Evolutionary conservation across 2,113 vertebrate species (phyloP).

Genomic region (Alouatta palliata): DNA sequence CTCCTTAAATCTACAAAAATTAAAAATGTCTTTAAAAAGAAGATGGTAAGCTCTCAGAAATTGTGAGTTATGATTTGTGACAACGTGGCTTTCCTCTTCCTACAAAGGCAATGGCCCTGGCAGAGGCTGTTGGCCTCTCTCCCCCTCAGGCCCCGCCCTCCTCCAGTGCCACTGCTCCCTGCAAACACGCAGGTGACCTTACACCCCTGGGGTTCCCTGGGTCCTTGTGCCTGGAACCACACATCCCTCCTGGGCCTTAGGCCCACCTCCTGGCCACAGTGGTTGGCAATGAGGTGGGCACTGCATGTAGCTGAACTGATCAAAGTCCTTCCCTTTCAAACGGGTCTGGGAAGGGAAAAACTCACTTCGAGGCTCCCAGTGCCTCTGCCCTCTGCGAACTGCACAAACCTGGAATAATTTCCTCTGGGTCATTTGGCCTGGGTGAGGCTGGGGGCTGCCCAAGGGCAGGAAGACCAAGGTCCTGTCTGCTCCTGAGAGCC

Average conservation of each 20-base stretch:
- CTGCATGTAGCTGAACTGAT: background rate
- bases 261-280: background rate
- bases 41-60: no score
- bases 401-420: background rate
- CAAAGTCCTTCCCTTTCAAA: background rate
- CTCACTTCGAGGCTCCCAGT: background rate
- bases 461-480: background rate
- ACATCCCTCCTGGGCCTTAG: no score
- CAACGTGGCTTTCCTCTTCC: background rate
- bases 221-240: background rate
- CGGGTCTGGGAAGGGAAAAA: accelerated
- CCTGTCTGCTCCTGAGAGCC: background rate
- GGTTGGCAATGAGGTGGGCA: background rate
- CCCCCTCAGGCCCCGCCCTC: background rate
- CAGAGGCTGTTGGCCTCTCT: background rate
- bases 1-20: no score
- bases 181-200: background rate
- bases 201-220: background rate
- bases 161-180: background rate
- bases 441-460: background rate
- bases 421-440: background rate
- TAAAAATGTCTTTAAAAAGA: background rate
- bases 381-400: background rate
- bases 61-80: background rate
- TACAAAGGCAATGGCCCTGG: background rate